phyloP scores from a whole-genome alignment of 92 coral and sea anemone genomes.

The Heteractis magnifica region DNA sequence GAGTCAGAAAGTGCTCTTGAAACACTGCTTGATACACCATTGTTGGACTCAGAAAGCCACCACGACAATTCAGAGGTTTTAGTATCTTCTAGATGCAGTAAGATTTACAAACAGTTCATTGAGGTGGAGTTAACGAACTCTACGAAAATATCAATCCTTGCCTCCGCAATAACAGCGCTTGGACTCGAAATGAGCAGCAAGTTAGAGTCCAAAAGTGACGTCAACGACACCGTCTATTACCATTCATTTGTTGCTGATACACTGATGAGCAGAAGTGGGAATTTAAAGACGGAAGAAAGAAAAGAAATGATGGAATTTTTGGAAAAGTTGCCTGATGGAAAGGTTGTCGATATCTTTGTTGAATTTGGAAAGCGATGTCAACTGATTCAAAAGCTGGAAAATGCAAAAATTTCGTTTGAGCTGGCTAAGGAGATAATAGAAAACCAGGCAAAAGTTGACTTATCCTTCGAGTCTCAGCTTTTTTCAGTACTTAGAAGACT shows the following conservation, averaged over 20 bases:
- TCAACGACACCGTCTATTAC: neutral
- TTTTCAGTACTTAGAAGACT: conserved; percentile 3
- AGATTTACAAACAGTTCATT: neutral
- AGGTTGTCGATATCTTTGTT: conserved; percentile 7
- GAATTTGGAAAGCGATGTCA: conserved; percentile 27
- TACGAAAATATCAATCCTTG: conserved; percentile 3
- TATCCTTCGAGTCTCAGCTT: neutral
- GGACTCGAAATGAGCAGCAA: neutral
- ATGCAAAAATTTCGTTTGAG: neutral
- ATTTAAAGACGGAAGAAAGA: neutral
- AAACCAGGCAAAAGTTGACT: neutral
- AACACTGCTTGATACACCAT: conserved; percentile 1
- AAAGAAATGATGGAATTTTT: conserved; percentile 1
- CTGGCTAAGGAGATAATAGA: conserved; percentile 14
- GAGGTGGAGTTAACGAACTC: neutral
- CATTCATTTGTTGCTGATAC: neutral
- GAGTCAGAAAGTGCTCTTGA: neutral
- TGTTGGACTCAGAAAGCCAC: neutral
- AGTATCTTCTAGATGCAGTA: neutral
- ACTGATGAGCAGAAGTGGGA: neutral
- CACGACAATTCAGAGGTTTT: neutral
- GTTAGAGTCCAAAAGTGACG: neutral
- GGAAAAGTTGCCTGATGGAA: neutral
- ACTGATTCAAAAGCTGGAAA: conserved; percentile 17
- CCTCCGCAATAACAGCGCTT: conserved; percentile 5